Percentiles rank a stretch among this genome's conserved stretches.
phyloP scores from a whole-genome alignment of 2,113 vertebrate genomes.

The Scartelaos histophorus region DNA sequence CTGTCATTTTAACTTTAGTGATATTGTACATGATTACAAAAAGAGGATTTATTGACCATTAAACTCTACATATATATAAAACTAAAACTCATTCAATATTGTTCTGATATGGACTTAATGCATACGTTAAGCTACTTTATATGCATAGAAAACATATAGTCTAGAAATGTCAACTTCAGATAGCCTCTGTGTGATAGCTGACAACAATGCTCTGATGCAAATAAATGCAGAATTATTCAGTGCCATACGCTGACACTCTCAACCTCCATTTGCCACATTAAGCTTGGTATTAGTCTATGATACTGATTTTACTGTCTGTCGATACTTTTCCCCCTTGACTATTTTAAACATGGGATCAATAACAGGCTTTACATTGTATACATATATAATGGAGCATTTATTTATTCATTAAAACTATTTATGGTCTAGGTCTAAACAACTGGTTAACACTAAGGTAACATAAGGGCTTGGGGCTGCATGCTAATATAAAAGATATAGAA shows the following conservation, averaged over 20 bases:
- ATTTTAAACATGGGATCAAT: not conserved
- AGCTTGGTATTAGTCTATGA: conserved; percentile 13
- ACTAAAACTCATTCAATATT: not conserved
- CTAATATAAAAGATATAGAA: not conserved
- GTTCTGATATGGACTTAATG: not conserved
- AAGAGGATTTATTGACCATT: not conserved
- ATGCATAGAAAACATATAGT: not conserved
- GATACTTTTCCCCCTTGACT: not conserved
- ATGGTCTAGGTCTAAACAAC: not conserved
- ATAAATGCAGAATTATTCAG: conserved; percentile 42
- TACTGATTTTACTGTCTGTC: conserved; percentile 19
- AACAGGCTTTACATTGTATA: too few relatives aligned
- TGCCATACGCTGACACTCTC: conserved; percentile 29
- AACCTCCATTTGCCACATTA: conserved; percentile 26
- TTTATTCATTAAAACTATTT: not conserved
- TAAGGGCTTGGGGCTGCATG: not conserved
- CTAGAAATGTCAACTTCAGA: not conserved
- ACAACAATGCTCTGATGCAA: conserved; percentile 29
- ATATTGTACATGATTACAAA: not conserved
- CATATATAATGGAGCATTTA: too few relatives aligned
- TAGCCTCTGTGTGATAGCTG: conserved; percentile 25
- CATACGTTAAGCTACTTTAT: not conserved
- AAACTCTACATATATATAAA: not conserved
- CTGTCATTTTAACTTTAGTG: too few relatives aligned
- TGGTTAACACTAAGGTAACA: not conserved